Conservation (phyloP, 2,888 invertebrate genomes). For the Steinernema scapterisci region DNA sequence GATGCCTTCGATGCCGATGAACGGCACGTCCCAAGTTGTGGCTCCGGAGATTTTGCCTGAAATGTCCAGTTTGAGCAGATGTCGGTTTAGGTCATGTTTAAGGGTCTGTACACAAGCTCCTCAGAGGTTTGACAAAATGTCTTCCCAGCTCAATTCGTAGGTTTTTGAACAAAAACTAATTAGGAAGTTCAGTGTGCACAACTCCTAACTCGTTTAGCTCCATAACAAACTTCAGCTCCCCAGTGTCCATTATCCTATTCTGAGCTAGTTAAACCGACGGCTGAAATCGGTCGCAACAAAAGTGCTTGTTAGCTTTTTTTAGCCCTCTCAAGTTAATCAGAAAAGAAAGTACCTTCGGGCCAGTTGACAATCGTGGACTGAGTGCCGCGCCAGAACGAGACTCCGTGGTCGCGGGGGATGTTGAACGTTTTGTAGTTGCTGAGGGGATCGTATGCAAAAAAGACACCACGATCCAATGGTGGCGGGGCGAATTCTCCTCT, state of each 20-base stretch:
- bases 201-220: background rate
- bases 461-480: conserved; percentile 58
- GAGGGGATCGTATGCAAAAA: conserved; percentile 59
- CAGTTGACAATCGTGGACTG: conserved; percentile 59
- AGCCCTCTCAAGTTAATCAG: background rate
- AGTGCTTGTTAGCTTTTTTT: background rate
- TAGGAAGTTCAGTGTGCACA: background rate
- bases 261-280: background rate
- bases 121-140: no score
- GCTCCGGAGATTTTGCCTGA: conserved; percentile 54
- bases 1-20: conserved; percentile 55
- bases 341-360: conserved; percentile 52
- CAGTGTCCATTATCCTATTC: background rate
- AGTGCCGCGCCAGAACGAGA: conserved; percentile 61
- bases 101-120: no score
- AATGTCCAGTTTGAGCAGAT: no score
- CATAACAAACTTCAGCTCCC: background rate
- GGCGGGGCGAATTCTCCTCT: conserved; percentile 51
- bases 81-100: no score
- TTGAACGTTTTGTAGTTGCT: conserved; percentile 54
- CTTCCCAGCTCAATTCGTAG: no score
- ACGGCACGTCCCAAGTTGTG: conserved; percentile 57
- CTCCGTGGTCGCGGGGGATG: conserved; percentile 59
- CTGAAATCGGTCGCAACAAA: background rate
- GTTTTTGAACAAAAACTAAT: background rate